Evolutionary conservation across 2,888 invertebrate species (phyloP), one percentile per base, ranked within the genome.

Genomic region (Lypha dubia): DNA sequence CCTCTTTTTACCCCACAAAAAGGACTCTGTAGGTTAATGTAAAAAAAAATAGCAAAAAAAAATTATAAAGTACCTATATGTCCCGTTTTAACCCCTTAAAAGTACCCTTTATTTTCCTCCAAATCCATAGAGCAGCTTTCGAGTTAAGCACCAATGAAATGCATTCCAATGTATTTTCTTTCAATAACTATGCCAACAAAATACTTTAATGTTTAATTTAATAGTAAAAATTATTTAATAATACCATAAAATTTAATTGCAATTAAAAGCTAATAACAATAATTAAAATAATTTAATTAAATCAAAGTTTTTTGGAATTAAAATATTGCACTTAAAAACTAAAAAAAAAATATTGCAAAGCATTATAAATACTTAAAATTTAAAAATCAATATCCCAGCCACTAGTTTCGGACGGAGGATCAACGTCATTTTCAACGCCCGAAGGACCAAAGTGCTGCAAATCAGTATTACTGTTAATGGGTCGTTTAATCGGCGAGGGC

Each of bases 301-400:
- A 62, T 51, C 5, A 28, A 60, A 70, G 51, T 49, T 60, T 38
- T 60, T 77, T 77, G 58, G 49, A 77, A 41, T 38, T 44, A 35
- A 35, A 35, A 15, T 13, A n/a, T 60, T 63, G 17, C 9, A 20
- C 22, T 68, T 53, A 41, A 41, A 41, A 32, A 7, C 0, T 68
- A 51, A 28, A 35, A 32, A n/a, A n/a, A 70, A 44, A 35, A 35
- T 28, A 65, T 65, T 65, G 20, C 38, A 5, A 28, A 41, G 15
- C 1, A 65, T 56, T 44, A 13, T 35, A 35, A 58, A n/a, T 63
- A 67, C 11, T 24, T 32, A 22, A 11, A 74, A 38, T 15, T 11
- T 93, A 98, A 92, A 98, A 98, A 88, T 97, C 95, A 85, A 94
- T 93, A 91, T 98, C 98, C 98, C 98, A 98, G 28, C 98, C 98